Conservation (phyloP, 2,797 vertebrate genomes). For the Scleropages formosus region DNA sequence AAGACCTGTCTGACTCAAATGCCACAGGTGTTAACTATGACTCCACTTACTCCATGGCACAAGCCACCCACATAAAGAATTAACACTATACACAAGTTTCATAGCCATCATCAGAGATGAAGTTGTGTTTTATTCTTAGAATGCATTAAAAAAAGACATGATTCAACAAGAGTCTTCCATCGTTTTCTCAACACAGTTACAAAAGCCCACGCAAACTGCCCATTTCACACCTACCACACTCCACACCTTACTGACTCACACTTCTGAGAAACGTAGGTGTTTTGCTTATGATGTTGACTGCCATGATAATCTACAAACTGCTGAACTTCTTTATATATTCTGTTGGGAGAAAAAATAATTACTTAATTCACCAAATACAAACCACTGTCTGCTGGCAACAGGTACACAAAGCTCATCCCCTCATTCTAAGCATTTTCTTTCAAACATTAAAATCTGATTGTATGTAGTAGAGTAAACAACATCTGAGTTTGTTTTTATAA, state of each 20-base stretch:
- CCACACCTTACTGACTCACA: not conserved
- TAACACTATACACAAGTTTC: too few relatives aligned
- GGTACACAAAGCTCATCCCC: not conserved
- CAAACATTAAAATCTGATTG: not conserved
- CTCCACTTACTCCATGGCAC: not conserved
- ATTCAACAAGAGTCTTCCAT: too few relatives aligned
- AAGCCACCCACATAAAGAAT: not conserved
- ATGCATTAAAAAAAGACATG: too few relatives aligned
- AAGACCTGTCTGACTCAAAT: not conserved
- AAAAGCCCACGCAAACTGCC: not conserved
- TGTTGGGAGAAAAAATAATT: not conserved
- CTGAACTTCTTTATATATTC: not conserved
- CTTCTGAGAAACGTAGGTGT: not conserved
- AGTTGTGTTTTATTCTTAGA: too few relatives aligned
- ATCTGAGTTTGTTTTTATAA: too few relatives aligned
- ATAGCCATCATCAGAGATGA: too few relatives aligned
- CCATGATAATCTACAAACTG: not conserved
- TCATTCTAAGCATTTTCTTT: not conserved
- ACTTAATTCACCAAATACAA: slow-evolving; percentile 3
- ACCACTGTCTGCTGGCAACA: not conserved
- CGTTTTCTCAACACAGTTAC: not conserved
- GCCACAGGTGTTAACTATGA: not conserved
- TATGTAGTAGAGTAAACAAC: not conserved
- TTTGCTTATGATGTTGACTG: not conserved
- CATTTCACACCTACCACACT: not conserved